Evolutionary conservation across 2,113 vertebrate genomes (phyloP).

Genomic region (Cololabis saira): DNA sequence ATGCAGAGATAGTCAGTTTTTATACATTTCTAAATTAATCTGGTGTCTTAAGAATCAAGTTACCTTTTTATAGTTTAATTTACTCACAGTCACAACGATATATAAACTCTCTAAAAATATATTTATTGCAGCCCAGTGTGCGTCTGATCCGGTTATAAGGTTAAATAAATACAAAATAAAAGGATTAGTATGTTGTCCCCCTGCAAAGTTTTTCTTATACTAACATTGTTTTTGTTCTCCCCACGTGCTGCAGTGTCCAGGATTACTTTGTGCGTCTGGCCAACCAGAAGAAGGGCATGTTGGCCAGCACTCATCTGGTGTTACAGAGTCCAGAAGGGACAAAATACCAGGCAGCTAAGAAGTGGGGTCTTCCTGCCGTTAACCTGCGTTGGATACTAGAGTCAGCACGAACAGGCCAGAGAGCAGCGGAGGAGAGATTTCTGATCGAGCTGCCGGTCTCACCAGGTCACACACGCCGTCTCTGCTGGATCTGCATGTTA

Average conservation of each 20-base stretch:
- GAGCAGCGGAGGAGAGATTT: constrained; percentile 85
- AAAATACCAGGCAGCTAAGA: constrained; percentile 95
- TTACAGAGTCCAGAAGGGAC: constrained; percentile 88
- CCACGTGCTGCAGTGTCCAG: constrained; percentile 85
- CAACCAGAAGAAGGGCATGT: constrained; percentile 90
- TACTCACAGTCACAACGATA: too few species aligned
- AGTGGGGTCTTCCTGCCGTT: constrained; percentile 93
- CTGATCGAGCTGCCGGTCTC: constrained; percentile 83
- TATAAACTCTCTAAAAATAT: too few species aligned
- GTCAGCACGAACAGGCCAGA: constrained; percentile 85
- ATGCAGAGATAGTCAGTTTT: background rate
- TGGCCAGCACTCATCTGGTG: constrained; percentile 94
- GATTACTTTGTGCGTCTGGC: constrained; percentile 95
- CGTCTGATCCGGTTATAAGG: too few species aligned
- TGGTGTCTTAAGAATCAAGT: too few species aligned
- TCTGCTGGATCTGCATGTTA: background rate
- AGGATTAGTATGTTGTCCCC: background rate
- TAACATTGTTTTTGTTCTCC: background rate
- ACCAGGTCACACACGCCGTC: constrained; percentile 78
- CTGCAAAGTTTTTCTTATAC: background rate
- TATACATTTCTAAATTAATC: background rate
- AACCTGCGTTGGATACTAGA: constrained; percentile 89
- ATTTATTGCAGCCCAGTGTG: too few species aligned
- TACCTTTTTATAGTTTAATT: too few species aligned
- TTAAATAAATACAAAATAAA: too few species aligned